These are phyloP conservation scores for Marronus borbonicus DNA, from an alignment of 2,888 invertebrate genomes.

Conservation along the genomic window DNA sequence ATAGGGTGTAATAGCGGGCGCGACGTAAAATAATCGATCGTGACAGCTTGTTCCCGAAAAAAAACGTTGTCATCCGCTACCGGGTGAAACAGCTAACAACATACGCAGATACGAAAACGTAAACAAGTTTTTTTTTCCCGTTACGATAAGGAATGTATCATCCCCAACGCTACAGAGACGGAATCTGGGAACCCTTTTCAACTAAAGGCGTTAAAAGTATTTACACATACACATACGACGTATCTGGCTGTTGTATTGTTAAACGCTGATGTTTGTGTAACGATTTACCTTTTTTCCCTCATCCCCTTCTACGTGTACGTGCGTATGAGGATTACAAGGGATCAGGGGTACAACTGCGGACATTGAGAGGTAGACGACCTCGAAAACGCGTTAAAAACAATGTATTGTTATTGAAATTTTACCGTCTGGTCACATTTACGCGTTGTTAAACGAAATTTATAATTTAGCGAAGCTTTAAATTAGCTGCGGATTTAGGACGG, in stretches of 20 bases:
- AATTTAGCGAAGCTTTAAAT: no score
- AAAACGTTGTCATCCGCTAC: not conserved
- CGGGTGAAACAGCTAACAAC: not conserved
- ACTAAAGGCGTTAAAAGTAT: constrained; percentile 3
- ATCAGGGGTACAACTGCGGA: no score
- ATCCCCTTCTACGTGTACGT: not conserved
- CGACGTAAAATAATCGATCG: not conserved
- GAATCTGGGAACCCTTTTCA: not conserved
- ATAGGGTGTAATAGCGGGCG: not conserved
- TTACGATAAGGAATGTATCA: not conserved
- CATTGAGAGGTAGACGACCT: no score
- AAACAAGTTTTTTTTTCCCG: constrained; percentile 1
- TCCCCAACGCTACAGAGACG: no score
- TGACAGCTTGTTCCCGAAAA: not conserved
- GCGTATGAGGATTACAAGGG: no score
- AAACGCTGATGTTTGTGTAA: constrained; percentile 7
- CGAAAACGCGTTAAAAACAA: no score
- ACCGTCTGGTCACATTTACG: no score
- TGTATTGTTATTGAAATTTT: no score
- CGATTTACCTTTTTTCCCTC: constrained; percentile 2
- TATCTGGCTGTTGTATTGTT: not conserved
- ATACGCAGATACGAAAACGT: not conserved
- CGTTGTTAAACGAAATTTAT: no score
- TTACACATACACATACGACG: not conserved
- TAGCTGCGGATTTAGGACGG: no score